Evolutionary conservation across 2,888 invertebrate genomes (phyloP), one percentile per base, ranked within the genome.

Genomic region (Torymus texanus): DNA sequence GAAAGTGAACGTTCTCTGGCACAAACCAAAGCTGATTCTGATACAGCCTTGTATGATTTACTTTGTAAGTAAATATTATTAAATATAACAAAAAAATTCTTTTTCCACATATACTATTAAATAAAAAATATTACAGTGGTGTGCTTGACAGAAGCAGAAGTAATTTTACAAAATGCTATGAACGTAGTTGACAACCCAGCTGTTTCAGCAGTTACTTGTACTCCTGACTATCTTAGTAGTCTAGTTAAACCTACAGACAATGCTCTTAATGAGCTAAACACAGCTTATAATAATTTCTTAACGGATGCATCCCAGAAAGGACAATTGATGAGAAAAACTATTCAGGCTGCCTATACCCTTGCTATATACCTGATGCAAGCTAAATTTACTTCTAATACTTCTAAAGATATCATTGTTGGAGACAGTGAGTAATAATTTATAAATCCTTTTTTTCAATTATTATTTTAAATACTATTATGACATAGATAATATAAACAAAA

Each of bases 341-440:
- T 91, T 83, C 90, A 91, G 80, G 91, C 93, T 79, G 91, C 93
- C 5, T 94, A 94, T 88, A 90, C 92, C 68, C 88, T 94, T 68
- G 91, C 94, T 4, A 92, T 92, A 71, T 93, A 93, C 86, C 91
- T 95, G 82, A 90, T 95, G 67, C 93, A 94, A 84, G 95, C 95
- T n/a, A 94, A 94, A 88, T 94, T 95, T 1, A 95, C 95, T 11
- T 94, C 95, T 2, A 95, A 95, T 88, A 94, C 94, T 0, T 94
- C 95, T 63, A 93, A 94, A 41, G 94, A 94, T 86, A 93, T 94
- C 83, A 92, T 92, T 74, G 92, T 92, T 86, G 93, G 93, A 24
- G 94, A 94, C 88, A 92, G 94, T 94, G 91, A 91, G 92, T 91
- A 29, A 3, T 29, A 79, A 73, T 65, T 63, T 24, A 24, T 61